phyloP scores from a whole-genome alignment of 2,113 vertebrate species.

The Lophochroa leadbeateri region DNA sequence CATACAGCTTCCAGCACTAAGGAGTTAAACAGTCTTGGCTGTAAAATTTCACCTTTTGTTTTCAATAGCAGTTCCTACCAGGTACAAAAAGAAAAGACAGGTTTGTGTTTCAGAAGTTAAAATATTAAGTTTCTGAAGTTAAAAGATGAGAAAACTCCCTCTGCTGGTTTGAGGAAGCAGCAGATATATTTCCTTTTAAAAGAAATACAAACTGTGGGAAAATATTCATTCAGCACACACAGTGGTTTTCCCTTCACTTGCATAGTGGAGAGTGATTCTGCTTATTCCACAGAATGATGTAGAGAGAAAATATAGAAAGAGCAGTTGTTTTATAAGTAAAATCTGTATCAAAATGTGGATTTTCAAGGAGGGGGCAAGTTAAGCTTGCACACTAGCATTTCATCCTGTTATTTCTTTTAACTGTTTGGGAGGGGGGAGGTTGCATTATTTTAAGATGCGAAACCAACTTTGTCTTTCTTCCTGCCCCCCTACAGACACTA shows the following conservation, averaged over 20 bases:
- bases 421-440: rapidly evolving
- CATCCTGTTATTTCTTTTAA: not conserved
- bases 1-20: not conserved
- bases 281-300: not conserved
- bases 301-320: not conserved
- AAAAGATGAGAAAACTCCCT: conserved; percentile 47
- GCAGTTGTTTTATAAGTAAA: not conserved
- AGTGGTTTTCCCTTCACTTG: not conserved
- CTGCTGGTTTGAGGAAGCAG: conserved; percentile 44
- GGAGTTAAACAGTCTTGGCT: not conserved
- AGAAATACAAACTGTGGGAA: not conserved
- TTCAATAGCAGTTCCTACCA: not conserved
- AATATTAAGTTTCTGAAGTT: not conserved
- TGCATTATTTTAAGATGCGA: not conserved
- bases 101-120: not conserved
- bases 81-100: not conserved
- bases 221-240: not conserved
- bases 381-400: not conserved
- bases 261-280: not conserved
- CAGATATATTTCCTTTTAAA: not conserved
- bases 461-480: not conserved
- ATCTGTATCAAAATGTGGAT: not conserved
- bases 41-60: not conserved
- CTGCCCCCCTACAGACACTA: rapidly evolving
- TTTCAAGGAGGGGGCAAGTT: not conserved